Base-by-base conservation (phyloP, 35 echinoderm and acorn worm species). In the Amphiura filiformis region DNA sequence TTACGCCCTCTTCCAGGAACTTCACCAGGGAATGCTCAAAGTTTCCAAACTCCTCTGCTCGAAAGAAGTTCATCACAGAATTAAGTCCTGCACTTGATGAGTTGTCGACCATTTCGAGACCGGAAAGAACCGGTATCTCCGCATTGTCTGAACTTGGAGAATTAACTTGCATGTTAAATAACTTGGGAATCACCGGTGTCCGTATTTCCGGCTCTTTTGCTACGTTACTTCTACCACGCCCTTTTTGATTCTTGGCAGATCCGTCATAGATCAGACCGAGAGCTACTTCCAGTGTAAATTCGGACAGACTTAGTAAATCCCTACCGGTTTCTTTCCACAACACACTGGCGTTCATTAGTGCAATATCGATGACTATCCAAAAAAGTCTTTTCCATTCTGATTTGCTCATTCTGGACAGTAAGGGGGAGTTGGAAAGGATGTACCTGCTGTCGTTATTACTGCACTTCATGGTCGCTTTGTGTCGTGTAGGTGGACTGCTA, bases 1-100 rank as follows among this genome's bases (percentile, higher is more conserved):
- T 88, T 88, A 32, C 86, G 86, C 11, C 86, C 86, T 88, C 86
- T 65, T 34, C 86, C 76, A 0, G 86, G 86, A n/a, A 88, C 41
- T 88, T 88, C 5, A 88, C 86, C 77, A 88, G 77, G 32, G 41
- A 80, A 37, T 88, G 86, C 39, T 79, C 78, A 30, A n/a, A n/a
- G n/a, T n/a, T n/a, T n/a, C n/a, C n/a, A n/a, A 36, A n/a, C 22
- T 80, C 77, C 23, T 35, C n/a, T 17, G 47, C 39, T 0, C 42
- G 23, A n/a, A n/a, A n/a, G n/a, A n/a, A n/a, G n/a, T 36, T 13
- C n/a, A n/a, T n/a, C n/a, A n/a, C n/a, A n/a, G n/a, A n/a, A n/a
- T n/a, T n/a, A n/a, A n/a, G n/a, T n/a, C n/a, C n/a, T n/a, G n/a
- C n/a, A n/a, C n/a, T n/a, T n/a, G n/a, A n/a, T n/a, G n/a, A n/a